Evolutionary conservation across 2,797 vertebrate species (phyloP).

Genomic region (Crypturellus tataupa): DNA sequence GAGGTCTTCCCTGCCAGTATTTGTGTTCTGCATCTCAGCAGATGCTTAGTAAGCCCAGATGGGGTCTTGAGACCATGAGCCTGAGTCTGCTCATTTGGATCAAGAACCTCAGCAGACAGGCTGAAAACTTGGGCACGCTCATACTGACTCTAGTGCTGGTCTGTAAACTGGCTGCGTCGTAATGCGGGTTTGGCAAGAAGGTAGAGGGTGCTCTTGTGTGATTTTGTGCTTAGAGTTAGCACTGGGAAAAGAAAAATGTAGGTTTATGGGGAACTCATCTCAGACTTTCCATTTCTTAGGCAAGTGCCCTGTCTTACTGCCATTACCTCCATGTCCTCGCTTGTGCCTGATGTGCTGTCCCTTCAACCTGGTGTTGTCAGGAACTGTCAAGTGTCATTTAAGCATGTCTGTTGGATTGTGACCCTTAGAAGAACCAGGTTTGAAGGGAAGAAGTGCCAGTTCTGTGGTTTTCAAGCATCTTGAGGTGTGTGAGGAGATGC

Average conservation of each 20-base stretch:
- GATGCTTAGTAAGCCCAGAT: background rate
- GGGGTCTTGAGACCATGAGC: background rate
- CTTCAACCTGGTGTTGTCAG: background rate
- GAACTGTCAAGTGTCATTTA: background rate
- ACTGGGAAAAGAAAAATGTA: background rate
- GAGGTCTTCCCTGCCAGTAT: background rate
- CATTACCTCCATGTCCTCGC: rapidly evolving
- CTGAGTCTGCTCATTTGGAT: background rate
- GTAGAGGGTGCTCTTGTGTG: background rate
- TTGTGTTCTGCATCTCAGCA: background rate
- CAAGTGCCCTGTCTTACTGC: background rate
- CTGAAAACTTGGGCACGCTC: background rate
- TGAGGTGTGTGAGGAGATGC: background rate
- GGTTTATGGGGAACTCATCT: background rate
- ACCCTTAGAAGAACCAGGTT: background rate
- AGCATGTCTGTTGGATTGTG: background rate
- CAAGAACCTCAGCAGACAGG: background rate
- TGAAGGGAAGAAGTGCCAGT: background rate
- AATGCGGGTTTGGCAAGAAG: background rate
- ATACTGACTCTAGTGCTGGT: background rate
- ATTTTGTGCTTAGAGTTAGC: rapidly evolving
- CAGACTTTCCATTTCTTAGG: background rate
- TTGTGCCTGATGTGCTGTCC: background rate
- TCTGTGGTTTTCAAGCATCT: background rate
- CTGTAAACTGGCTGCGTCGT: background rate